Base-by-base conservation (phyloP, 2,888 invertebrate species). In the Cerceris ruficornis region DNA sequence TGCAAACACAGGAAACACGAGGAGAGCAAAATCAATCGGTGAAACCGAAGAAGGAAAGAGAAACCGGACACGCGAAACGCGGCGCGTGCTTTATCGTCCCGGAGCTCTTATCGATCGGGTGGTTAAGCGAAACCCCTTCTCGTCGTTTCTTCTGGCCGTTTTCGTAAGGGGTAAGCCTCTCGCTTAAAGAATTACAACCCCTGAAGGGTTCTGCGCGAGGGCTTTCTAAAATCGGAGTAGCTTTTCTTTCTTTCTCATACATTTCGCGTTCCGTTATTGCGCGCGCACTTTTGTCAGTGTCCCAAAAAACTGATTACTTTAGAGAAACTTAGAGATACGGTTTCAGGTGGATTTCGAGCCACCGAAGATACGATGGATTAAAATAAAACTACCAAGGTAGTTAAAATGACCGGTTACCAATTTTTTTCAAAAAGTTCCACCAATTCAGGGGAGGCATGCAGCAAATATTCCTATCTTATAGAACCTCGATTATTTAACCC, bases 131-230 rank as follows among this genome's bases (percentile, higher is more conserved):
- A 73, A 75, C 70, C 77, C 62, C 70, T 83, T 65, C 80, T 61
- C 62, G 62, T 43, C 55, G 54, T 52, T 54, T 50, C 80, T 50
- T 71, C 67, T 70, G 28, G 74, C 55, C 61, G 68, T 84, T 84
- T 84, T 83, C 84, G 68, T 73, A 69, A 75, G 75, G 75, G 68
- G 84, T 75, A 71, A 75, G 72, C 77, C 66, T 72, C 72, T 69
- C 59, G 81, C 75, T 84, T 84, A 84, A 81, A 83, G 83, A 83
- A 84, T 83, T 81, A 84, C 84, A 66, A 57, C 60, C 78, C 67
- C 60, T 52, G 64, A 68, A 72, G 77, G 71, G 77, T 57, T 14
- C 50, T 11, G 39, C 28, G 50, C 67, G 28, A 78, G 68, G 59
- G 69, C 78, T 72, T 77, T 77, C 67, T 28, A 76, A 49, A 28